Evolutionary conservation across 2,797 vertebrate genomes (phyloP).

Genomic region (Malacoraja senta): DNA sequence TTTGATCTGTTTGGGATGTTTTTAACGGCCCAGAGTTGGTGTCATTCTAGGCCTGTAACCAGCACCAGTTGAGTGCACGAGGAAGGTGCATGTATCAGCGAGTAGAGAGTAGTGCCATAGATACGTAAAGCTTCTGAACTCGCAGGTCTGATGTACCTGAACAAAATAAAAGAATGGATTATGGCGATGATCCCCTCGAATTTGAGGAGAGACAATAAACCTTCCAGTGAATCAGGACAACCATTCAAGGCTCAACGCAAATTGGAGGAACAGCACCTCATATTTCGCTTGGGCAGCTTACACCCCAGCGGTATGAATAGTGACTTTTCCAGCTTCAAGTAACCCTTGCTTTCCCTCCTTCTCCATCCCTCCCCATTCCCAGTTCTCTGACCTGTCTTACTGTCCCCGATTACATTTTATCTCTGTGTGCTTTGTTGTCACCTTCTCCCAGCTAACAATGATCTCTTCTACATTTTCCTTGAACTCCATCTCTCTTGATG

Average conservation of each 20-base stretch:
- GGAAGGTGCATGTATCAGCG: not conserved
- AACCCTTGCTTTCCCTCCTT: no score
- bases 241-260: not conserved
- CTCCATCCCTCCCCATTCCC: no score
- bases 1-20: not conserved
- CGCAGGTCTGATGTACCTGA: not conserved
- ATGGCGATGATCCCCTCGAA: not conserved
- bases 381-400: no score
- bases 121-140: not conserved
- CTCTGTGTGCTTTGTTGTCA: no score
- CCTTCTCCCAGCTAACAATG: no score
- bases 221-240: not conserved
- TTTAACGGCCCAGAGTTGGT: not conserved
- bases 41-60: not conserved
- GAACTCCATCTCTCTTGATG: no score
- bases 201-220: not conserved
- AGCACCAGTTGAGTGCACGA: not conserved
- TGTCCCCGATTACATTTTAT: no score
- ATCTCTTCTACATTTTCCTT: no score
- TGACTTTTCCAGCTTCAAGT: no score
- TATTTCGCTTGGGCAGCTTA: no score
- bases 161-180: not conserved
- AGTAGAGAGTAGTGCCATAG: not conserved
- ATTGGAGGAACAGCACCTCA: no score
- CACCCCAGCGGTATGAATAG: no score